These are phyloP conservation scores for Creontiades dilutus DNA, from an alignment of 2,888 invertebrate species.

Conservation along the genomic window DNA sequence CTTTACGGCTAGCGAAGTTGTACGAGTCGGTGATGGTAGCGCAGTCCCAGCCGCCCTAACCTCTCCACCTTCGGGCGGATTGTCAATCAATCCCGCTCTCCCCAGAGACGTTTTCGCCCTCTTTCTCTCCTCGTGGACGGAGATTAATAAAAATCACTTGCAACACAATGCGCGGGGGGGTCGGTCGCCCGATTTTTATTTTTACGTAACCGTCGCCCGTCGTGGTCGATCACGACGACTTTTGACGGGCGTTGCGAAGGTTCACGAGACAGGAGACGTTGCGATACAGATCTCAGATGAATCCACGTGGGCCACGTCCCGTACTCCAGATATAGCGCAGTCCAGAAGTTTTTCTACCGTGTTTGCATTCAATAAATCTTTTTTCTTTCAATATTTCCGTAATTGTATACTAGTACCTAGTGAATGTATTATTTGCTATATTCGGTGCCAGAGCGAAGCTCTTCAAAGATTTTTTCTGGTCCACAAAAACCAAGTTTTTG, in stretches of 20 bases:
- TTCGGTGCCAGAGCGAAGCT: too few species aligned
- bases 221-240: constrained; percentile 29
- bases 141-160: constrained; percentile 42
- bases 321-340: too few species aligned
- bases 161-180: constrained; percentile 21
- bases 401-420: too few species aligned
- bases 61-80: constrained; percentile 42
- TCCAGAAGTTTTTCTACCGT: too few species aligned
- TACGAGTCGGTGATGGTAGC: neutral
- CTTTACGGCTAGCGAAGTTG: neutral
- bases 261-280: constrained; percentile 23
- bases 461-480: too few species aligned
- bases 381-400: too few species aligned
- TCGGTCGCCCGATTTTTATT: neutral
- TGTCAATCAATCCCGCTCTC: constrained; percentile 23
- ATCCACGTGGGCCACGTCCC: constrained; percentile 21
- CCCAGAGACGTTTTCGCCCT: constrained; percentile 8
- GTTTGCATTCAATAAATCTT: too few species aligned
- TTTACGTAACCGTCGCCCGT: neutral
- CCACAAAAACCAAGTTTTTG: too few species aligned
- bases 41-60: neutral
- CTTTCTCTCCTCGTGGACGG: constrained; percentile 8
- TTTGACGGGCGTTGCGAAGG: constrained; percentile 4
- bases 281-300: constrained; percentile 1
- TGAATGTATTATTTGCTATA: too few species aligned